Evolutionary conservation across 2,888 invertebrate species (phyloP), one percentile per base, ranked within the genome.

Genomic region (Ophion ventricosus): DNA sequence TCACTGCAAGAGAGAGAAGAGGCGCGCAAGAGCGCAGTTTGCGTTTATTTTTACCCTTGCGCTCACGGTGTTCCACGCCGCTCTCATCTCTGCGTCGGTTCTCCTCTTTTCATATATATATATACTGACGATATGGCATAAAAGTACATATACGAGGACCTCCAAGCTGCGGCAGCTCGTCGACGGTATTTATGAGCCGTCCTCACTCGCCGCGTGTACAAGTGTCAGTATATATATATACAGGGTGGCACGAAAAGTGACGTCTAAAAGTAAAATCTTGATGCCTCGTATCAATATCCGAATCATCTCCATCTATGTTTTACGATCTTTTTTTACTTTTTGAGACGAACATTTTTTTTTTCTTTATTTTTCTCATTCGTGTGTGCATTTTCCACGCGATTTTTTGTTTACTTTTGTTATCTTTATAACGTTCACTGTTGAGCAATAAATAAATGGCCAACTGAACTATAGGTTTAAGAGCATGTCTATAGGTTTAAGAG

Each of bases 171-270:
- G 63, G 64, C 83, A 73, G 40, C 80, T 80, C 70, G 82, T 86
- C 87, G 80, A 63, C 82, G 86, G 90, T 91, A 91, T 91, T 91
- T 91, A 91, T 90, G 91, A 91, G 91, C 84, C 88, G 72, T 83
- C 83, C 75, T 79, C 82, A 63, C 83, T 85, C 79, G 81, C 85
- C 54, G 59, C 83, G 80, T 25, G 69, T 63, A 64, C 2, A 72
- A 14, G 2, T 17, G 25, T 3, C 17, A 26, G 20, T 25, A 35
- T 49, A 49, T 20, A 61, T 29, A 63, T 79, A 40, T 56, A 5
- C 17, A 67, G 35, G 63, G 70, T 29, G 64, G 67, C 26, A 4
- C 35, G 49, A 64, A 78, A 74, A 82, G 79, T 79, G 57, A 72
- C 54, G 69, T 64, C 54, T 1, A 4, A 35, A 35, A 35, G 5